phyloP scores from a whole-genome alignment of 1,140 invertebrate genomes.

The Drosophila erecta region DNA sequence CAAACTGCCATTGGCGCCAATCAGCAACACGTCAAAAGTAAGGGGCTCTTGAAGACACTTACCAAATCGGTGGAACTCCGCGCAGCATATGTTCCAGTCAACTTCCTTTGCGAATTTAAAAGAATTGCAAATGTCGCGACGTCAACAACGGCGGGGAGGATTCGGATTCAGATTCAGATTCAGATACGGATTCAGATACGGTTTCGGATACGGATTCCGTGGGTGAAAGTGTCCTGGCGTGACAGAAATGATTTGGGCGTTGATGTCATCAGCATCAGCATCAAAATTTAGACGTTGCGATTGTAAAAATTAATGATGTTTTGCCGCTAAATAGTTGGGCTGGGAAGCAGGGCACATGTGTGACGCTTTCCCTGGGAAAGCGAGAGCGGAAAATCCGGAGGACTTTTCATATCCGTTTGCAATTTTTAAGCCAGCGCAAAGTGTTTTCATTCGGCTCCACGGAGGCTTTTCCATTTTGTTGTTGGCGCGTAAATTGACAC shows the following conservation, averaged over 20 bases:
- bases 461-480: conserved; percentile 4
- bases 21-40: conserved; percentile 69
- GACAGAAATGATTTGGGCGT: conserved; percentile 69
- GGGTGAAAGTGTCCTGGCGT: conserved; percentile 70
- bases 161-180: background rate
- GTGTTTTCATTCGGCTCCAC: conserved; percentile 30
- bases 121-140: conserved; percentile 69
- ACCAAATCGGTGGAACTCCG: conserved; percentile 16
- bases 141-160: conserved; percentile 36
- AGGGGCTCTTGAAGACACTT: conserved; percentile 43
- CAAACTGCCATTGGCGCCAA: conserved; percentile 52
- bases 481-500: conserved; percentile 75
- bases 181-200: background rate
- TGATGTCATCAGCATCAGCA: conserved; percentile 72
- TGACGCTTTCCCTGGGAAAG: conserved; percentile 13
- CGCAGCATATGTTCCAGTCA: conserved; percentile 72
- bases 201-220: background rate
- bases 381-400: conserved; percentile 4
- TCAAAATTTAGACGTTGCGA: conserved; percentile 41
- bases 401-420: conserved; percentile 75
- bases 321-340: conserved; percentile 65
- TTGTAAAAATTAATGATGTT: conserved; percentile 77
- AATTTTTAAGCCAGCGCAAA: conserved; percentile 67
- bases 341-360: conserved; percentile 73
- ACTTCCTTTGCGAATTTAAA: conserved; percentile 63